Conservation (phyloP, 2,888 invertebrate species). For the Mechanitis messenoides region DNA sequence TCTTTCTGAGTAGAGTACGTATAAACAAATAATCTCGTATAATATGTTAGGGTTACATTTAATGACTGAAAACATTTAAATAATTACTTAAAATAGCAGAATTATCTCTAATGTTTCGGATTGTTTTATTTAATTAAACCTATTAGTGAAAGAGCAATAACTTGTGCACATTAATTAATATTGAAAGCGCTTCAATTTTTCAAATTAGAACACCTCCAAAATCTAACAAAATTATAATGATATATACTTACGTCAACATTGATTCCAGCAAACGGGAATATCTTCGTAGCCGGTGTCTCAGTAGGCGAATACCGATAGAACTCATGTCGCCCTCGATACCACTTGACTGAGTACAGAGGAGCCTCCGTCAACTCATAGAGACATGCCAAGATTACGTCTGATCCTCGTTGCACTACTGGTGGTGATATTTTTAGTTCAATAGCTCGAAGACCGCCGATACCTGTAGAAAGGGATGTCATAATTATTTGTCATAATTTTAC, state of each 20-base stretch:
- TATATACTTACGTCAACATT: slow-evolving; percentile 79
- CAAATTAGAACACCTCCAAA: neutral
- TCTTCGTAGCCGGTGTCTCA: slow-evolving; percentile 79
- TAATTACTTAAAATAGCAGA: no score
- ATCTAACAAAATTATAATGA: neutral
- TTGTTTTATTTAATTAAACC: no score
- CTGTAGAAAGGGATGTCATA: slow-evolving; percentile 34
- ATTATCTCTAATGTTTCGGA: no score
- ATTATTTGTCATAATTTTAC: neutral
- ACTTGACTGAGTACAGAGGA: slow-evolving; percentile 81
- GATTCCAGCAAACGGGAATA: slow-evolving; percentile 80
- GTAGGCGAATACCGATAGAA: slow-evolving; percentile 81
- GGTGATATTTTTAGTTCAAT: slow-evolving; percentile 77
- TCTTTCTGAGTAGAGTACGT: no score
- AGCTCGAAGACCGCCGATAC: slow-evolving; percentile 70
- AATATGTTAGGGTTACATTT: no score
- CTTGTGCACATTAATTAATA: no score
- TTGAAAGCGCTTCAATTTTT: no score
- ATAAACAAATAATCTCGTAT: no score
- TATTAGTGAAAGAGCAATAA: no score
- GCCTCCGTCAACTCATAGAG: slow-evolving; percentile 81
- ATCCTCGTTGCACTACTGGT: slow-evolving; percentile 77
- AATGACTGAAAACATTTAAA: no score
- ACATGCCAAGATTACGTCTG: slow-evolving; percentile 77
- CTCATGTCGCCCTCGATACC: slow-evolving; percentile 82